These are phyloP conservation scores for Cynaeus angustus DNA, from an alignment of 2,888 invertebrate genomes.

Conservation along the genomic window DNA sequence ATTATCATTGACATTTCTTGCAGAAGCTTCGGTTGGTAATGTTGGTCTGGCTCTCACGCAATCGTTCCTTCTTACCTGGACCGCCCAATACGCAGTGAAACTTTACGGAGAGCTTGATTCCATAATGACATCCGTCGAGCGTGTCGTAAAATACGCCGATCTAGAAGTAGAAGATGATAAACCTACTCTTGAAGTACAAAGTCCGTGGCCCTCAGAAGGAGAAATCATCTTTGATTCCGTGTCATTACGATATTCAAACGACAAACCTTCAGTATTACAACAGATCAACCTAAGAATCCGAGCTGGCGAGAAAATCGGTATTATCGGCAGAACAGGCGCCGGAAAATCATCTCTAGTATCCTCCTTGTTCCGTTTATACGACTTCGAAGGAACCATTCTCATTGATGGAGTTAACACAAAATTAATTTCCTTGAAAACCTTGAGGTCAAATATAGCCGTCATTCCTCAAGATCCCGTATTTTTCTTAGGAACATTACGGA, in stretches of 20 bases:
- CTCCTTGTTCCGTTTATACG: neutral
- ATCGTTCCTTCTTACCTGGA: neutral
- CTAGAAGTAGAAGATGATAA: neutral
- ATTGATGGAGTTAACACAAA: constrained; percentile 86
- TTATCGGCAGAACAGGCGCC: constrained; percentile 1
- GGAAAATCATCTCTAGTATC: constrained; percentile 10
- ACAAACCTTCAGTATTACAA: neutral
- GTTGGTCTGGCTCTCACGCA: constrained; percentile 2
- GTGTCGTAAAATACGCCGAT: constrained; percentile 6
- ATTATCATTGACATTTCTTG: neutral
- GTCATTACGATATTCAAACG: neutral
- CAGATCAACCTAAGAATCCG: neutral
- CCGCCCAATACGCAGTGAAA: neutral
- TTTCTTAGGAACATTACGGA: constrained; percentile 89
- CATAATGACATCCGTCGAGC: constrained; percentile 1
- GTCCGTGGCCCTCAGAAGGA: neutral
- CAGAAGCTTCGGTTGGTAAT: neutral
- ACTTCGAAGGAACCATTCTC: constrained; percentile 71
- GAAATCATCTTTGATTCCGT: neutral
- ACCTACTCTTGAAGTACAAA: too few relatives aligned
- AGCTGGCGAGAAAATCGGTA: constrained; percentile 2
- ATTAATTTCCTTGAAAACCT: constrained; percentile 80
- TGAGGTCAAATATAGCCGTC: constrained; percentile 85
- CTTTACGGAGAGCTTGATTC: neutral
- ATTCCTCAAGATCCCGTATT: constrained; percentile 91